phyloP scores from a whole-genome alignment of 2,797 vertebrate species.

The Coilia nasus region DNA sequence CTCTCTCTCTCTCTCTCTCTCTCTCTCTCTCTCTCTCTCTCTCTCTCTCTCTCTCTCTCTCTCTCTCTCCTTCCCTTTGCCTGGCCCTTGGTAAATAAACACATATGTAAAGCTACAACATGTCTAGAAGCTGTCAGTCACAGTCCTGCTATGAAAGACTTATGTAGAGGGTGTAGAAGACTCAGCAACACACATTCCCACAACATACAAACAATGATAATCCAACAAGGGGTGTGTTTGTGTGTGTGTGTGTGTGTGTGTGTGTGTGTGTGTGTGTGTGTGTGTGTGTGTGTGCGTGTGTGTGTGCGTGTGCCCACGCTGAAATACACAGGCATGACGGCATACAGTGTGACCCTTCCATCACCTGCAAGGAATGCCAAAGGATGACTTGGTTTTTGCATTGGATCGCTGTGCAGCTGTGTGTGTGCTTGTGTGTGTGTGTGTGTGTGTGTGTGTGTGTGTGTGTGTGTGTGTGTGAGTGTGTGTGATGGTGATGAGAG shows the following conservation, averaged over 20 bases:
- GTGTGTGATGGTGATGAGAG: neutral
- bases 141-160: constrained; percentile 57
- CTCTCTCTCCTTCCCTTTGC: constrained; percentile 31
- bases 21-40: constrained; percentile 22
- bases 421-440: neutral
- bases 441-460: constrained; percentile 18
- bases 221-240: constrained; percentile 31
- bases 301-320: constrained; percentile 15
- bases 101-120: constrained; percentile 73
- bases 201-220: constrained; percentile 56
- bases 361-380: constrained; percentile 51
- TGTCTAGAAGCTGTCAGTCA: constrained; percentile 66
- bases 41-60: constrained; percentile 26
- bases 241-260: constrained; percentile 31
- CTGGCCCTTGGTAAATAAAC: constrained; percentile 51
- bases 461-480: neutral
- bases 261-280: constrained; percentile 22
- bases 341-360: constrained; percentile 30
- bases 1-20: neutral
- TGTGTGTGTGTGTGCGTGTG: constrained; percentile 40
- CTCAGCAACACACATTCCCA: constrained; percentile 57
- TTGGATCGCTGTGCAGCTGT: neutral
- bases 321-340: neutral
- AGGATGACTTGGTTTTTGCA: constrained; percentile 27
- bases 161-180: constrained; percentile 58